These are phyloP conservation scores for Climacteris rufus DNA, from an alignment of 2,113 vertebrate species.

Conservation along the genomic window DNA sequence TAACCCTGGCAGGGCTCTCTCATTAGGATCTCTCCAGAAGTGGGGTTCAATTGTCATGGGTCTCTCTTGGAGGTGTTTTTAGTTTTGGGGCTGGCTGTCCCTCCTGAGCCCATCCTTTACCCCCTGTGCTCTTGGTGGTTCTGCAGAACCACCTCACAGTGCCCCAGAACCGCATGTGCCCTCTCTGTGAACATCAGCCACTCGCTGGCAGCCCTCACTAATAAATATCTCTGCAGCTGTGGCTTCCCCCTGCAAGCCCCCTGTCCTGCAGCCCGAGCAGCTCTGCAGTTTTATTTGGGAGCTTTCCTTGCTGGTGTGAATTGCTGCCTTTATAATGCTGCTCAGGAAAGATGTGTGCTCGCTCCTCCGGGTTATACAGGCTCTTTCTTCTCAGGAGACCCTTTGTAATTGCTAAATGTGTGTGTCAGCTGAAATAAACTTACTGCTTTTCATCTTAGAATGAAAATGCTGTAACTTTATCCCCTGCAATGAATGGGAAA, in stretches of 20 bases:
- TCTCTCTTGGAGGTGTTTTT: neutral
- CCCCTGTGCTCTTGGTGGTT: accelerated
- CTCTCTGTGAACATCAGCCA: accelerated
- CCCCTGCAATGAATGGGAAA: neutral
- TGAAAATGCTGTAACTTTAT: neutral
- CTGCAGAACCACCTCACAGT: neutral
- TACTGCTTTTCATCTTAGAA: neutral
- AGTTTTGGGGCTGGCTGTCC: neutral
- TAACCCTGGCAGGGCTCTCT: neutral
- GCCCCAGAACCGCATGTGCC: neutral
- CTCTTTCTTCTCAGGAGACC: neutral
- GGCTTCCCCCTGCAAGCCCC: neutral
- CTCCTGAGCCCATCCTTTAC: neutral
- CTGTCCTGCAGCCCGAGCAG: neutral
- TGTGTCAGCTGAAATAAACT: neutral
- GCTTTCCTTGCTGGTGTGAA: neutral
- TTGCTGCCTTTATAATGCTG: neutral
- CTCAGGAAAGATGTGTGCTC: neutral
- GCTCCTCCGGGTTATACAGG: neutral
- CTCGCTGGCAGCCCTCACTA: neutral
- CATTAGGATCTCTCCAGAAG: neutral
- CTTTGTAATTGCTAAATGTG: neutral
- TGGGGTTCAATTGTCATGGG: neutral
- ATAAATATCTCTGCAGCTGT: neutral
- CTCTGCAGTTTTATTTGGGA: neutral